Percentiles rank a stretch among this genome's conserved stretches.
Evolutionary conservation across 1,140 invertebrate species (phyloP).

Genomic region (Pseudomyrmex cubaensis): DNA sequence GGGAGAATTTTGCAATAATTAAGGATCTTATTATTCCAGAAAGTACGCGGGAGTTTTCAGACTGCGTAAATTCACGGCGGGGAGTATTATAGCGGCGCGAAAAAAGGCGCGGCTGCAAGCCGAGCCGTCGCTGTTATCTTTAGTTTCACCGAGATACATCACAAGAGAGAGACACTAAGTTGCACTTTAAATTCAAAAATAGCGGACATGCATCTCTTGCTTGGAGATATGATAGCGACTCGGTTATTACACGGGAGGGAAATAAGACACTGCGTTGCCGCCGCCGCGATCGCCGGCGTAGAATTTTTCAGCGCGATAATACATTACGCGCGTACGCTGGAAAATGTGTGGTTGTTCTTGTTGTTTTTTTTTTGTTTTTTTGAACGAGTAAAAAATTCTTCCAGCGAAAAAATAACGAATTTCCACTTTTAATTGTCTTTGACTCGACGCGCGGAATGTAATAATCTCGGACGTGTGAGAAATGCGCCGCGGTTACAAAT

Average conservation of each 20-base stretch:
- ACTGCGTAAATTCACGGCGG: conserved; percentile 26
- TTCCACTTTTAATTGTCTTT: conserved; percentile 19
- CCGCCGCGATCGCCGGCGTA: neutral
- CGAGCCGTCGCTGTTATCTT: conserved; percentile 54
- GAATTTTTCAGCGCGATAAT: conserved; percentile 50
- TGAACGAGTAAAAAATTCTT: conserved; percentile 28
- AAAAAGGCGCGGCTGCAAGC: conserved; percentile 24
- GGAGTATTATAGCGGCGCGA: conserved; percentile 17
- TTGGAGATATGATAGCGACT: conserved; percentile 32
- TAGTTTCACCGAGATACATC: conserved; percentile 48
- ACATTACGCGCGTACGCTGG: conserved; percentile 11
- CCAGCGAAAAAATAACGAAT: too few species aligned
- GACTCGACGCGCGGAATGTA: neutral
- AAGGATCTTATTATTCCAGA: neutral
- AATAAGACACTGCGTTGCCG: conserved; percentile 39
- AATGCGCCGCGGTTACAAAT: neutral
- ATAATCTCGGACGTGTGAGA: neutral
- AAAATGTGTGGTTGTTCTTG: conserved; percentile 13
- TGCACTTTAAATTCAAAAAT: conserved; percentile 61
- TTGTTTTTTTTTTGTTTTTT: conserved; percentile 33
- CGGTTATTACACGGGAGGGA: conserved; percentile 47
- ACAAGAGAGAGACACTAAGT: conserved; percentile 44
- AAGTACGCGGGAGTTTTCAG: neutral
- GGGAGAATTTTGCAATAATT: neutral
- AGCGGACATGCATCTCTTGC: conserved; percentile 17